Conservation (phyloP, 2,888 invertebrate species). For the Chalcosyrphus nemorum region DNA sequence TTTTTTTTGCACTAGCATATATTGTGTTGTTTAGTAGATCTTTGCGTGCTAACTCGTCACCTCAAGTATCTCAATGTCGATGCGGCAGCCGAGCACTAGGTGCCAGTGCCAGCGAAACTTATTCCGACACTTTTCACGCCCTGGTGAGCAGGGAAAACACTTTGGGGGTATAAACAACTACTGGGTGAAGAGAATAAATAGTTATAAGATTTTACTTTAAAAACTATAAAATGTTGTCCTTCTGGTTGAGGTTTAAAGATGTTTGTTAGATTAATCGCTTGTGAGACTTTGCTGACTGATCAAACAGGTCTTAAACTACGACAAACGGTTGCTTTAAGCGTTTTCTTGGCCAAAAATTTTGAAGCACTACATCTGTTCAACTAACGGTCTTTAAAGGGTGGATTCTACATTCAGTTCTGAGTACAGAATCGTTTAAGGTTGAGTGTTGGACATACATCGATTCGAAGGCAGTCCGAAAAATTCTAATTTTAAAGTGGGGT, state of each 20-base stretch:
- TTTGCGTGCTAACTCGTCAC: conserved; percentile 52
- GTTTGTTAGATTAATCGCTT: no score
- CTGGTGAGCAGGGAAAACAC: conserved; percentile 53
- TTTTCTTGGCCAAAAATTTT: no score
- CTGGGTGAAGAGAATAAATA: conserved; percentile 27
- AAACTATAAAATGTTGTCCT: not conserved
- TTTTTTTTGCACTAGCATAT: not conserved
- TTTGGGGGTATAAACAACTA: conserved; percentile 33
- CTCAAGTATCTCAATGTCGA: conserved; percentile 47
- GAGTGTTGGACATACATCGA: no score
- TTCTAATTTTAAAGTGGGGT: no score
- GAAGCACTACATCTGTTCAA: no score
- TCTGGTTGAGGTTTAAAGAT: not conserved
- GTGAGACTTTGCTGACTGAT: no score
- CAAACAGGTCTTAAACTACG: no score
- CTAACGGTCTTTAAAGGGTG: no score
- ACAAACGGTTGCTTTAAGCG: no score
- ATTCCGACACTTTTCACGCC: conserved; percentile 66
- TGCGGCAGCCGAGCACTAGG: conserved; percentile 25
- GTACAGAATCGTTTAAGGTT: no score
- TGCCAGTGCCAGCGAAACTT: conserved; percentile 49
- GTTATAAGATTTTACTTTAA: not conserved
- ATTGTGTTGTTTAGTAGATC: conserved; percentile 14
- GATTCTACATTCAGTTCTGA: no score
- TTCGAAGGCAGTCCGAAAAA: no score